Evolutionary conservation across 2,888 invertebrate genomes (phyloP).

Genomic region (Caenorhabditis sinica): DNA sequence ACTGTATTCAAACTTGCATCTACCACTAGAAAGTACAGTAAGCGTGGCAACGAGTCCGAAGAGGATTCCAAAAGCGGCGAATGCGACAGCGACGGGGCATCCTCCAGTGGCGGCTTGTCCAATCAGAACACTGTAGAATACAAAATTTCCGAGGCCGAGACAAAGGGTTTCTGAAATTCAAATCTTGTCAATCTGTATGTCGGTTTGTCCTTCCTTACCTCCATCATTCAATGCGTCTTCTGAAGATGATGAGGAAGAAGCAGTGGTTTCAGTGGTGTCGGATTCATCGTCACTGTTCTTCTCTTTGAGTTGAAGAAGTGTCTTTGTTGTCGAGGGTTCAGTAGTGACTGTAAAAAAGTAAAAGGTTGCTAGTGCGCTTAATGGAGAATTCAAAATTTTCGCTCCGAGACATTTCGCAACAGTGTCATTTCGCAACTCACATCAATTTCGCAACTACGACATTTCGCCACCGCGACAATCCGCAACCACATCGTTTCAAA

Average conservation of each 20-base stretch:
- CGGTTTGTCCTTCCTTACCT: neutral
- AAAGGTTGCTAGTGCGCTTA: too few species aligned
- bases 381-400: too few species aligned
- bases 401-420: too few species aligned
- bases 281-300: conserved; percentile 45
- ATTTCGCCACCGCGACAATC: neutral
- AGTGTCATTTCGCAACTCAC: too few species aligned
- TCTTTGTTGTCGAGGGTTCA: conserved; percentile 4
- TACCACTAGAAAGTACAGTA: conserved; percentile 69
- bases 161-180: conserved; percentile 72
- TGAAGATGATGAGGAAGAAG: neutral
- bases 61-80: conserved; percentile 73
- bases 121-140: conserved; percentile 80
- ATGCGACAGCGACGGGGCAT: conserved; percentile 70
- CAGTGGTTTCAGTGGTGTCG: conserved; percentile 2
- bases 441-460: too few species aligned
- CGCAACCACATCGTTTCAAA: neutral
- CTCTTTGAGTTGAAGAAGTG: neutral
- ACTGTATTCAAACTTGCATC: neutral
- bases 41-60: conserved; percentile 75
- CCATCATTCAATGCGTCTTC: conserved; percentile 69
- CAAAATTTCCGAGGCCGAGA: conserved; percentile 81
- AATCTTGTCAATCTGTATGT: neutral
- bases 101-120: conserved; percentile 76
- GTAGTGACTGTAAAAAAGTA: conserved; percentile 8